Evolutionary conservation across 2,113 vertebrate species (phyloP).

Genomic region (Spea multiplicata): DNA sequence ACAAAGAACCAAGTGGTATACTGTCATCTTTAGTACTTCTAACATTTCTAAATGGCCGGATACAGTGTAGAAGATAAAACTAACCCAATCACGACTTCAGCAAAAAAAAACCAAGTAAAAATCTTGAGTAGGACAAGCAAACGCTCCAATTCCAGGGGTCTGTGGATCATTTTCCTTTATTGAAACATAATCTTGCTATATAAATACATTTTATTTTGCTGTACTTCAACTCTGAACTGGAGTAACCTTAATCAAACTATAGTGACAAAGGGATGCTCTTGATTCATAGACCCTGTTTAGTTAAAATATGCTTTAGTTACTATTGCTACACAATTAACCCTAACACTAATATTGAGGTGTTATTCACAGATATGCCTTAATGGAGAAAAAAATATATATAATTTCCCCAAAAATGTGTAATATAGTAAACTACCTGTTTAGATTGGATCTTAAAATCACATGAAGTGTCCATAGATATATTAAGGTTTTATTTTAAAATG

Average conservation of each 20-base stretch:
- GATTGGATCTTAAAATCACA: too few species aligned
- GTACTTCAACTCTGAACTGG: too few species aligned
- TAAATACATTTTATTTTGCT: too few species aligned
- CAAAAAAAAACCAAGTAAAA: not conserved
- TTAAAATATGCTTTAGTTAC: not conserved
- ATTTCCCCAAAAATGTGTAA: not conserved
- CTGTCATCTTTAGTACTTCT: slow-evolving; percentile 60
- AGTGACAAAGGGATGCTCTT: not conserved
- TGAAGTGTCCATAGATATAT: too few species aligned
- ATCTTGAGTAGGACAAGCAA: slow-evolving; percentile 8
- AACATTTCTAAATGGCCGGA: slow-evolving; percentile 40
- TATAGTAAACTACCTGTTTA: not conserved
- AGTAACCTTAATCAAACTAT: not conserved
- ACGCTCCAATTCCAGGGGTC: slow-evolving; percentile 12
- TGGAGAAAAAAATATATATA: not conserved
- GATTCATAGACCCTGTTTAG: slow-evolving; percentile 28
- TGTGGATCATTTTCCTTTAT: slow-evolving; percentile 17
- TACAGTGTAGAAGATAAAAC: slow-evolving; percentile 46
- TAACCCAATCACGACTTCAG: slow-evolving; percentile 13
- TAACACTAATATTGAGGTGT: not conserved
- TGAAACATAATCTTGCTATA: too few species aligned
- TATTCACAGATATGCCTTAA: not conserved
- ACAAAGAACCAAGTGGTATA: slow-evolving; percentile 71
- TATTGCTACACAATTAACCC: not conserved
- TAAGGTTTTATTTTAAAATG: too few species aligned